Conservation (phyloP, 2,888 invertebrate genomes). For the Escarpia spicata region DNA sequence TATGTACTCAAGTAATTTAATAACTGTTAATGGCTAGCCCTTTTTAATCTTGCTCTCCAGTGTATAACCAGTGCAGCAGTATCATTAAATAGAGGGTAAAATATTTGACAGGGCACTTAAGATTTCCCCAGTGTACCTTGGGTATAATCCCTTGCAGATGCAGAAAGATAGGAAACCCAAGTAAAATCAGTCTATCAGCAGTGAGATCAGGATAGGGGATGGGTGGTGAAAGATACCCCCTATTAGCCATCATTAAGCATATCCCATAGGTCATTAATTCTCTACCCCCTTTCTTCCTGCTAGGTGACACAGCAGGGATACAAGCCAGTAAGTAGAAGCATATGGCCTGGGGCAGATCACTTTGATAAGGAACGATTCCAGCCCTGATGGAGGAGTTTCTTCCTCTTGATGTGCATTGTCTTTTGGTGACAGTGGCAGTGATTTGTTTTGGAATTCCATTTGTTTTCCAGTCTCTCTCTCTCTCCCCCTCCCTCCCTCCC, state of each 20-base stretch:
- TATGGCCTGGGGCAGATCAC: neutral
- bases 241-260: conserved; percentile 16
- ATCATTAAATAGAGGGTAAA: neutral
- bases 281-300: neutral
- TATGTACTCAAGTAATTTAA: neutral
- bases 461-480: too few species aligned
- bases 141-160: neutral
- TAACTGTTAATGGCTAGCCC: neutral
- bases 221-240: conserved; percentile 12
- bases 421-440: neutral
- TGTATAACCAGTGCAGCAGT: neutral
- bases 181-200: neutral
- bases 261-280: conserved; percentile 3
- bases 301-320: neutral
- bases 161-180: neutral
- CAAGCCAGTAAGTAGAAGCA: neutral
- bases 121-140: neutral
- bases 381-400: neutral
- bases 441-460: neutral
- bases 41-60: neutral
- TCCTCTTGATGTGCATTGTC: neutral
- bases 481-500: too few species aligned
- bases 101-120: neutral
- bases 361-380: neutral
- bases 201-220: neutral